These are phyloP conservation scores for Cryptoprocta ferox DNA, from an alignment of 2,797 vertebrate species.

Conservation along the genomic window DNA sequence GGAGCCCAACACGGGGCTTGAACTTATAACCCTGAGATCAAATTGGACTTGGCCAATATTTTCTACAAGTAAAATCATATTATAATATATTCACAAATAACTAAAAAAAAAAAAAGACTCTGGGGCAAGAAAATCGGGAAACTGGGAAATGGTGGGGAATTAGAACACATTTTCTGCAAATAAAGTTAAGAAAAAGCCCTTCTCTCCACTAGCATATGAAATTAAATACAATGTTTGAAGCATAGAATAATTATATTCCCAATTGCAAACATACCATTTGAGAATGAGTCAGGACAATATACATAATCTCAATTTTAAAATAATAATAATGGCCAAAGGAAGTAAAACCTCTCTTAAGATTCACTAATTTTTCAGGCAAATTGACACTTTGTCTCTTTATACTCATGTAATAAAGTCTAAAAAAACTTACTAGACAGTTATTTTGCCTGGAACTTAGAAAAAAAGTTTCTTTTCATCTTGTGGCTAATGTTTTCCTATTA, in stretches of 20 bases:
- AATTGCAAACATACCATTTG: background rate
- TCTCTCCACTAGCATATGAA: background rate
- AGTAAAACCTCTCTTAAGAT: slow-evolving; percentile 52
- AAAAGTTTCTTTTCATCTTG: slow-evolving; percentile 83
- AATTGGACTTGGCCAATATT: background rate
- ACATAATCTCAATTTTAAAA: slow-evolving; percentile 22
- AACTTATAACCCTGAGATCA: too few species aligned
- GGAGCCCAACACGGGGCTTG: too few species aligned
- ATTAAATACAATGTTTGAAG: background rate
- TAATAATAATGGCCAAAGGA: slow-evolving; percentile 35
- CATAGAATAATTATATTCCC: background rate
- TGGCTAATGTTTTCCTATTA: slow-evolving; percentile 87
- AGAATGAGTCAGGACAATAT: slow-evolving; percentile 8
- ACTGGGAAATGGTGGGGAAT: background rate
- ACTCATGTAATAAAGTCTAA: background rate
- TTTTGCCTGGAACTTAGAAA: slow-evolving; percentile 57
- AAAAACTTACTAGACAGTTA: slow-evolving; percentile 42
- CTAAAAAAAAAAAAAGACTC: background rate
- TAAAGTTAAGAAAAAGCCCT: background rate
- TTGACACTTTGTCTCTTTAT: slow-evolving; percentile 39
- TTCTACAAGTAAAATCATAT: slow-evolving; percentile 37
- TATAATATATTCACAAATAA: background rate
- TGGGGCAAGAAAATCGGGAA: background rate
- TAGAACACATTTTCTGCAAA: background rate
- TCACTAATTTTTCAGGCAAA: slow-evolving; percentile 57